phyloP scores from a whole-genome alignment of 2,113 vertebrate species.

The Archocentrus centrarchus region DNA sequence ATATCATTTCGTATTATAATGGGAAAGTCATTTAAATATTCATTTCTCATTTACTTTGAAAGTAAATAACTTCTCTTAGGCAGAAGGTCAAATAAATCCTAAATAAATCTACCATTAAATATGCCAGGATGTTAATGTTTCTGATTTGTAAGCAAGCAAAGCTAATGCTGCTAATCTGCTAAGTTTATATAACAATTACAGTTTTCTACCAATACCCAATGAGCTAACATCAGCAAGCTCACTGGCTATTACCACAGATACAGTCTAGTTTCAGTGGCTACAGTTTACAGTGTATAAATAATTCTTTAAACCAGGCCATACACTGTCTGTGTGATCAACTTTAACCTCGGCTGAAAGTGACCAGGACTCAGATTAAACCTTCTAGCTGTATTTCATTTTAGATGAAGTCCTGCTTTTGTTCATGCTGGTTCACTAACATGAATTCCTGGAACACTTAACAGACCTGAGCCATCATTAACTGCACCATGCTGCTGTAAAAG shows the following conservation, averaged over 20 bases:
- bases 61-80: background rate
- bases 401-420: background rate
- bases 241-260: background rate
- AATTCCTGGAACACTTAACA: background rate
- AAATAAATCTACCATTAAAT: background rate
- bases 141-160: no score
- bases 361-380: no score
- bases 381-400: background rate
- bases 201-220: background rate
- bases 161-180: background rate
- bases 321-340: background rate
- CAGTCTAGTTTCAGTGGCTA: background rate
- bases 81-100: background rate
- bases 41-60: background rate
- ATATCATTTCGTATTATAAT: background rate
- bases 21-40: background rate
- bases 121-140: rapidly evolving
- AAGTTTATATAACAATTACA: background rate
- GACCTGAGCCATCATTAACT: background rate
- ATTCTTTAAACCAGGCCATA: background rate
- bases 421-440: background rate
- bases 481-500: background rate
- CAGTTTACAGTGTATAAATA: background rate
- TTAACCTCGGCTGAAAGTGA: background rate
- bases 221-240: background rate